phyloP scores from a whole-genome alignment of 2,113 vertebrate species.

The Vanacampus margaritifer region DNA sequence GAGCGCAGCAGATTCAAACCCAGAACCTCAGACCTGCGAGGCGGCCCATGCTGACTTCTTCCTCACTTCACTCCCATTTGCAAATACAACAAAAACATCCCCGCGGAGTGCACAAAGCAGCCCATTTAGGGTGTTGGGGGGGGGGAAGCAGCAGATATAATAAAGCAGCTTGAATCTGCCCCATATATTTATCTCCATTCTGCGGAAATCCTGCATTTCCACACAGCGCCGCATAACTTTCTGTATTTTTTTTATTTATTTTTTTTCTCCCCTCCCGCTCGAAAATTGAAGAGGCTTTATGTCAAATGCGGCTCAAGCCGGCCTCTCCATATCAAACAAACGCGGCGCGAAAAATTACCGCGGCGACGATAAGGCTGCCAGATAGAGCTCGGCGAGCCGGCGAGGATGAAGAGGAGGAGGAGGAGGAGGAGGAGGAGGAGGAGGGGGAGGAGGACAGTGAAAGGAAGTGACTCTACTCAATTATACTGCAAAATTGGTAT shows the following conservation, averaged over 20 bases:
- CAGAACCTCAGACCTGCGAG: not conserved
- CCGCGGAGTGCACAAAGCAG: conserved; percentile 29
- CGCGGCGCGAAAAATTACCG: conserved; percentile 98
- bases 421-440: conserved; percentile 22
- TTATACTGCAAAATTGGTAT: conserved; percentile 99
- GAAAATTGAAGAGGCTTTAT: conserved; percentile 99
- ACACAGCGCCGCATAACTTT: conserved; percentile 87
- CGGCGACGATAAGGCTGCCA: conserved; percentile 97
- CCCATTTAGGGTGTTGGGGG: conserved; percentile 55
- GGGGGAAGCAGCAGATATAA: conserved; percentile 66
- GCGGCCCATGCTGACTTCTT: conserved; percentile 20
- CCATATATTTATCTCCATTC: conserved; percentile 94
- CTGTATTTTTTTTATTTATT: conserved; percentile 36
- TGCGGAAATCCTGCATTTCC: conserved; percentile 93
- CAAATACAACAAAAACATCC: conserved; percentile 50
- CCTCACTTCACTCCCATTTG: not conserved
- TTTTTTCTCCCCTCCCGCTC: conserved; percentile 45
- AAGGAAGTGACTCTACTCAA: conserved; percentile 99
- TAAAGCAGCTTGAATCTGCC: conserved; percentile 68
- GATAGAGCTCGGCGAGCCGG: conserved; percentile 78
- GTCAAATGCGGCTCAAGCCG: conserved; percentile 99
- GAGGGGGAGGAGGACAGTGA: conserved; percentile 45
- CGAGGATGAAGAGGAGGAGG: conserved; percentile 39
- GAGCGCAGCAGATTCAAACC: not conserved
- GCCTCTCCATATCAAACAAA: conserved; percentile 98